Evolutionary conservation across 2,888 invertebrate species (phyloP), one percentile per base, ranked within the genome.

Genomic region (Alentia gelatinosa): DNA sequence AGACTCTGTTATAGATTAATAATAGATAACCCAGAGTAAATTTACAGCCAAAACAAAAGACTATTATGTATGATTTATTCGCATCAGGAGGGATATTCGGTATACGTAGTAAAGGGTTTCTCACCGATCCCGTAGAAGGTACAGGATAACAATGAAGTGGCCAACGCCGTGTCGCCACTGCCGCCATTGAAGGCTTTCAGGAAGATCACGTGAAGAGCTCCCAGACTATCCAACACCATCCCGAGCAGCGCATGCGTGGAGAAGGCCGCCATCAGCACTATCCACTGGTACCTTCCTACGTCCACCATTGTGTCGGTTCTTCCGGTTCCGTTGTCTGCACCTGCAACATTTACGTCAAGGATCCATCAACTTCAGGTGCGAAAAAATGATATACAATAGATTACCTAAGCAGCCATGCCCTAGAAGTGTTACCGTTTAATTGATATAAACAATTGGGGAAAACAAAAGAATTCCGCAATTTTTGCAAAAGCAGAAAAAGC

Each of bases 221-320:
- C 79, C 15, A 39, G 35, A 35, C 37, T 37, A 19, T 79, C 79
- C 79, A 79, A 39, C 79, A 39, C 39, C 79, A 79, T 79, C 15
- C 79, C 79, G 23, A 79, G 7, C 79, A 79, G 79, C 79, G 79
- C 79, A 79, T 79, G 79, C 79, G 79, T 39, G 39, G 37, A 23
- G 79, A 79, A 79, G 35, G 79, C 79, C 1, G 79, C 79, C 1
- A 19, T 39, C 79, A 79, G 37, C 79, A 79, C 79, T n/a, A 39
- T 39, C 79, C 79, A 79, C 37, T 39, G 79, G 39, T 79, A 79
- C 15, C 5, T 15, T 39, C 79, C 79, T 1, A 79, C 79, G 12
- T 79, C 79, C 79, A 35, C 79, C 79, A 79, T 79, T 3, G 0
- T 79, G 37, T 3, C 1, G 56, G 1, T n/a, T n/a, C 56, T 56